Evolutionary conservation across 2,888 invertebrate genomes (phyloP).

Genomic region (Latrodectus elegans): DNA sequence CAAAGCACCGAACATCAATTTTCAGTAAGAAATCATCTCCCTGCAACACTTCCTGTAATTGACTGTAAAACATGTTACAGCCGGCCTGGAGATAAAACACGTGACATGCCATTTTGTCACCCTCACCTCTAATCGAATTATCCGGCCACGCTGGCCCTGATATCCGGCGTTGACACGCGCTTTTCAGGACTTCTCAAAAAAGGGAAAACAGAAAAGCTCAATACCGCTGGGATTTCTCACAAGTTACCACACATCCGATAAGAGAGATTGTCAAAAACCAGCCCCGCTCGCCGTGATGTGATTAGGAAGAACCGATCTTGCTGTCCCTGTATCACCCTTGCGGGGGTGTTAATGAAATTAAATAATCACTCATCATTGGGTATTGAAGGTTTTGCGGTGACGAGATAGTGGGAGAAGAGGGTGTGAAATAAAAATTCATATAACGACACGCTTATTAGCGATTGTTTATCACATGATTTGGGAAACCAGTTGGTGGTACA

Average conservation of each 20-base stretch:
- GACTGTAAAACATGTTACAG: slow-evolving; percentile 39
- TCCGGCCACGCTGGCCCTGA: slow-evolving; percentile 10
- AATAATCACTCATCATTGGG: slow-evolving; percentile 53
- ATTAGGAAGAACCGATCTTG: slow-evolving; percentile 17
- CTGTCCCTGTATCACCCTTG: slow-evolving; percentile 1
- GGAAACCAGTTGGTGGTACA: no score
- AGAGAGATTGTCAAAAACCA: slow-evolving; percentile 53
- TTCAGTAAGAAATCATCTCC: background rate
- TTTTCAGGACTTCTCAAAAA: slow-evolving; percentile 50
- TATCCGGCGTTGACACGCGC: slow-evolving; percentile 63
- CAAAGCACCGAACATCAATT: slow-evolving; percentile 9
- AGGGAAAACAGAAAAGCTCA: background rate
- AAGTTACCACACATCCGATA: slow-evolving; percentile 20
- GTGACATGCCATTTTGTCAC: slow-evolving; percentile 31
- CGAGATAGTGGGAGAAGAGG: background rate
- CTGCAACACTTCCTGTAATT: slow-evolving; percentile 43
- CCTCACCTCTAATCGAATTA: slow-evolving; percentile 33
- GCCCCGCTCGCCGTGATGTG: slow-evolving; percentile 17
- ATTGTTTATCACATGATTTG: no score
- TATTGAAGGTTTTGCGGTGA: slow-evolving; percentile 27
- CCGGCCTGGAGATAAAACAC: slow-evolving; percentile 29
- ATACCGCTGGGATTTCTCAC: background rate
- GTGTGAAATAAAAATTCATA: slow-evolving; percentile 3
- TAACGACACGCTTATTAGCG: no score
- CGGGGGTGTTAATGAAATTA: slow-evolving; percentile 51